Evolutionary conservation across 2,888 invertebrate genomes (phyloP), one percentile per base, ranked within the genome.

Genomic region (Rhaphigaster nebulosa): DNA sequence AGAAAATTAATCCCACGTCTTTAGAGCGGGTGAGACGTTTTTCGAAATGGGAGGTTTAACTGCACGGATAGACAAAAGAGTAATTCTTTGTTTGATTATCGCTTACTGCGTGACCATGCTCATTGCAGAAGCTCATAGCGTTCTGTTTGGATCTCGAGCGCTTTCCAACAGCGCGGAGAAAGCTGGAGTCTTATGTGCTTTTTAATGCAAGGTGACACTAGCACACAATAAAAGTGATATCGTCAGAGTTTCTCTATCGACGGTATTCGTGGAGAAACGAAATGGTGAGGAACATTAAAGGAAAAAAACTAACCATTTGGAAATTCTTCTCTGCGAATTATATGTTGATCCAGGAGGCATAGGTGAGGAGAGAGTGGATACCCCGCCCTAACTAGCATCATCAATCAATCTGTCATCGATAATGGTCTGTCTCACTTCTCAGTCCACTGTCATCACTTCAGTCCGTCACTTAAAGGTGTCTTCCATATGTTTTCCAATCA

Each of bases 81-180:
- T 10, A 5, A n/a, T n/a, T 38, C 76, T 26, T 26, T n/a, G 45
- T 45, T 45, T 45, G n/a, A 6, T 45, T n/a, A 38, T 18, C 26
- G n/a, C 18, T 38, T 8, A 10, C 45, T 50, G 2, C 26, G 84
- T 45, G 45, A n/a, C 45, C 12, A 13, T n/a, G 84, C n/a, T 84
- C 45, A 84, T 84, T 84, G 26, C 84, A n/a, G 45, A 84, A 41
- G 88, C 88, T 88, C 60, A 88, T 88, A 88, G 41, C 65, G 56
- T 65, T 65, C 60, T 34, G 87, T 41, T 41, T 26, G 41, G 41
- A 88, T 4, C 52, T 23, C 87, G 56, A 87, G 52, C 87, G 88
- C 88, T 60, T 88, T 88, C 88, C 88, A 41, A 41, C 54, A 41
- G 88, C 38, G 41, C 88, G 88, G 88, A 60, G 88, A 88, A 88